Evolutionary conservation across 2,113 vertebrate species (phyloP), one percentile per base, ranked within the genome.

Genomic region (Sander lucioperca): DNA sequence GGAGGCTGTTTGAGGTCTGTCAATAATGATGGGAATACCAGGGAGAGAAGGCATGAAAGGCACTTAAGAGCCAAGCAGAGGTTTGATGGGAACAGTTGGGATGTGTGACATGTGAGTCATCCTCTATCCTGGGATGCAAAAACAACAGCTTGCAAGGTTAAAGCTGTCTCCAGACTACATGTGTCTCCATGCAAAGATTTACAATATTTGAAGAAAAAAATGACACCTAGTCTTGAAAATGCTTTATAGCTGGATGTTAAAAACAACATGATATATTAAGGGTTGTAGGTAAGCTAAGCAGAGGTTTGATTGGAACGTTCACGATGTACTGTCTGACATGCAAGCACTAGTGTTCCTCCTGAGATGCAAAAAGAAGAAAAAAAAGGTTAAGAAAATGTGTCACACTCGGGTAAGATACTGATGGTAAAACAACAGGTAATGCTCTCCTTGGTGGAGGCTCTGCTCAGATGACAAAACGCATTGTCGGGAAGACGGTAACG

Each of bases 11-110:
- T 74, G 79, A 87, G 68, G 69, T 85, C 85, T 88, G 89, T 89
- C 90, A 89, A 82, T 85, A 86, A 86, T 74, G 82, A 87, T 47
- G 84, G 33, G 58, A 80, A 81, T 59, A 33, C 88, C 78, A 59
- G 9, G n/a, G 72, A 90, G 83, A 86, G 39, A 21, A 45, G 19
- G 66, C 88, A 85, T 86, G 74, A 88, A 84, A 85, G 83, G 73
- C 82, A 88, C 72, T 90, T 77, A 59, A 62, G 67, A 77, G 80
- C 27, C 66, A n/a, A 77, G 79, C 71, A 23, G 66, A 78, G 71
- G 67, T 79, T 69, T 77, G 85, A 83, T 65, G 77, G 59, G 50
- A 86, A 66, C 65, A 59, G 79, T 16, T 21, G 5, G 30, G 57
- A 76, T 77, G 77, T 48, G 50, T 53, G 79, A 88, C 62, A 67